Conservation (phyloP, 2,888 invertebrate genomes). For the Plebejus melissa region DNA sequence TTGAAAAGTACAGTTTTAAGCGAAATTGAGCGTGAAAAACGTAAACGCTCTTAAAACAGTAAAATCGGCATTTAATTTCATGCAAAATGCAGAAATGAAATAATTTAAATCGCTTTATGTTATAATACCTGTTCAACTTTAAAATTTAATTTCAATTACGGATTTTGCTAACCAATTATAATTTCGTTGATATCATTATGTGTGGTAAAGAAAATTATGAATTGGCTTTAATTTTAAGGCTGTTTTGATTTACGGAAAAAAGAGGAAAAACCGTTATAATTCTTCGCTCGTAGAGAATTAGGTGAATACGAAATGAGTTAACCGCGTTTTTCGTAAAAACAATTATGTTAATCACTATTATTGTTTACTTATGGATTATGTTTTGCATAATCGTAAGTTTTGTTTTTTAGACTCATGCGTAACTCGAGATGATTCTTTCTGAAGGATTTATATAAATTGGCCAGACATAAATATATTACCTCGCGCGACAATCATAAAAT, state of each 20-base stretch:
- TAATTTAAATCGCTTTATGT: not conserved
- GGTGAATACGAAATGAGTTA: conserved; percentile 5
- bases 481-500: too few species aligned
- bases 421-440: too few species aligned
- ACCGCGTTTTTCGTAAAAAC: conserved; percentile 5
- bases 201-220: not conserved
- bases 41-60: not conserved
- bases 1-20: too few species aligned
- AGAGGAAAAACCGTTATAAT: not conserved
- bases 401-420: not conserved
- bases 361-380: not conserved
- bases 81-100: not conserved
- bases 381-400: not conserved
- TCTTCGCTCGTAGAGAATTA: not conserved
- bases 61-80: not conserved
- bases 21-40: too few species aligned
- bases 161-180: not conserved
- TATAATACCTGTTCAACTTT: not conserved
- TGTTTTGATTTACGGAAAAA: conserved; percentile 4
- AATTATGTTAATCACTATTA: conserved; percentile 9
- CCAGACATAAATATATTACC: not conserved
- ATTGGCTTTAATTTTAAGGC: not conserved
- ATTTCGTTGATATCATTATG: not conserved
- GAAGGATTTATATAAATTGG: not conserved
- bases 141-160: not conserved